Percentiles rank a stretch among this genome's conserved stretches.
Conservation (phyloP, 2,113 vertebrate genomes). For the Oreocharis arfaki region DNA sequence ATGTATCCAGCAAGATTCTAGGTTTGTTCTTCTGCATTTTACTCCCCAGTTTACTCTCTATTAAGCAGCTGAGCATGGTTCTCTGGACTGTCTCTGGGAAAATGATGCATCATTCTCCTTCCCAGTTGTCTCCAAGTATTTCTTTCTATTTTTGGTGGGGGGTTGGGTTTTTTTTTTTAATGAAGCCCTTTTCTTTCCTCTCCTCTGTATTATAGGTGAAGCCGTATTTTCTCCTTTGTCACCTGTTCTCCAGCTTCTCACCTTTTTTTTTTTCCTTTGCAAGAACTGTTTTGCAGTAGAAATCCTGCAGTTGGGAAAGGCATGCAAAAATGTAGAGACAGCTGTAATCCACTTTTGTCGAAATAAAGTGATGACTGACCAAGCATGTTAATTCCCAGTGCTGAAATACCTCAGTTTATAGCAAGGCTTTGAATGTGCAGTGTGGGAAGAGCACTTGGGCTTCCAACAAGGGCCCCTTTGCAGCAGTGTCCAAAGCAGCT, state of each 20-base stretch:
- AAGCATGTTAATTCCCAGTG: not conserved
- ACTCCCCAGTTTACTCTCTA: not conserved
- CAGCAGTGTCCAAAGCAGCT: not conserved
- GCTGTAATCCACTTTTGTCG: not conserved
- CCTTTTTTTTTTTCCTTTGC: not conserved
- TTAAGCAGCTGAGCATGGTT: not conserved
- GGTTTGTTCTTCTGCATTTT: not conserved
- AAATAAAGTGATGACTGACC: not conserved
- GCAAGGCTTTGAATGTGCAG: not conserved
- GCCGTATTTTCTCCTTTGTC: not conserved
- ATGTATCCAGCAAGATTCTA: not conserved
- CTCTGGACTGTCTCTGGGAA: not conserved
- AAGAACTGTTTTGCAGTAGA: not conserved
- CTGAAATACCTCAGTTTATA: not conserved
- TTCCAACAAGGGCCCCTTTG: not conserved
- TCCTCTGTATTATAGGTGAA: not conserved
- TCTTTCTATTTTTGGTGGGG: not conserved
- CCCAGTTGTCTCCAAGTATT: not conserved
- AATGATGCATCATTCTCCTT: not conserved
- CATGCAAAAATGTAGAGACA: not conserved
- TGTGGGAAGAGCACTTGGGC: not conserved
- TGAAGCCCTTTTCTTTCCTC: not conserved
- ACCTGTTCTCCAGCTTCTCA: not conserved
- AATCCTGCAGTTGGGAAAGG: not conserved
- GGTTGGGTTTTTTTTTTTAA: not conserved